phyloP scores from a whole-genome alignment of 2,113 vertebrate genomes.

The Lepus timidus region DNA sequence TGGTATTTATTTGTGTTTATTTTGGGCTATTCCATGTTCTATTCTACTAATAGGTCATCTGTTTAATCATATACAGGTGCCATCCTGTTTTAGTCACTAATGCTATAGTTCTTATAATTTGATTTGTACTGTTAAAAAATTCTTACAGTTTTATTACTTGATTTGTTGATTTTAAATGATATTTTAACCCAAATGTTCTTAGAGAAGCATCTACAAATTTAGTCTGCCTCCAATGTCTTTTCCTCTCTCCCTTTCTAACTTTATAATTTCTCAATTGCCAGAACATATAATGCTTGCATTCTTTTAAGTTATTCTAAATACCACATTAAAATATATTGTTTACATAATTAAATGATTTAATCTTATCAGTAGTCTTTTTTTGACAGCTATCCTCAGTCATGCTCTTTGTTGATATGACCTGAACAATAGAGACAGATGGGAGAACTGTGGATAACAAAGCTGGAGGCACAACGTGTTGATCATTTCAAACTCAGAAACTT shows the following conservation, averaged over 20 bases:
- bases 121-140: conserved; percentile 4
- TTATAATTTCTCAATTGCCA: background rate
- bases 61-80: background rate
- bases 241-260: background rate
- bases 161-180: background rate
- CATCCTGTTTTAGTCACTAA: background rate
- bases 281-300: background rate
- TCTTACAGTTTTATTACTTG: background rate
- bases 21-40: background rate
- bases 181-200: background rate
- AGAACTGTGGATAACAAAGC: background rate
- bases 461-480: background rate
- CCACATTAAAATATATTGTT: background rate
- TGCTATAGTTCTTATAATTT: background rate
- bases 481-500: too few relatives aligned
- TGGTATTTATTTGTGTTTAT: background rate
- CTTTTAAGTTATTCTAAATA: background rate
- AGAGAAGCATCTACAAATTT: background rate
- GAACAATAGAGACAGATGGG: background rate
- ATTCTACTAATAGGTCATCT: background rate
- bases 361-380: background rate
- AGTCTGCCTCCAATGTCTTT: background rate
- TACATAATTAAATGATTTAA: background rate
- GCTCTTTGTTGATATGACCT: background rate
- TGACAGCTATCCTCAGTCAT: background rate